Evolutionary conservation across 2,113 vertebrate genomes (phyloP).

Genomic region (Hippolais icterina): DNA sequence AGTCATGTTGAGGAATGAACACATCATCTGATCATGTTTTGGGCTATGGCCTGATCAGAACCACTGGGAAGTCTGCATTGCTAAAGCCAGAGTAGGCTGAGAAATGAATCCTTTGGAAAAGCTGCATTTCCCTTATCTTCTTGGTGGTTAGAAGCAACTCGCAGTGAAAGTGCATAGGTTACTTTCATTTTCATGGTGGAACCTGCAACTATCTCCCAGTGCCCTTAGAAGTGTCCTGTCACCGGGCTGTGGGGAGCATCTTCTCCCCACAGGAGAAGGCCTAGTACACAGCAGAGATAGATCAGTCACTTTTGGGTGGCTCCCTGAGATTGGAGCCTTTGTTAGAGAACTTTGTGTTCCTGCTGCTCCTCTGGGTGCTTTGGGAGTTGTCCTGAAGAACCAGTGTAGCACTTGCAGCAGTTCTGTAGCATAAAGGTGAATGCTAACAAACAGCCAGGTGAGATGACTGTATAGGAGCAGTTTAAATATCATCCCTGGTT

Average conservation of each 20-base stretch:
- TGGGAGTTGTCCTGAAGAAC: neutral
- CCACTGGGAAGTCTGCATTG: neutral
- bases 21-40: neutral
- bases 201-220: neutral
- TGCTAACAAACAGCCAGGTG: neutral
- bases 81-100: neutral
- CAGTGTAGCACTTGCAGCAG: neutral
- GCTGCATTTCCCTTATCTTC: neutral
- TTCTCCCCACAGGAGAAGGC: neutral
- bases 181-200: neutral
- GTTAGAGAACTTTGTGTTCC: neutral
- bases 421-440: neutral
- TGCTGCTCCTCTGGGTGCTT: neutral
- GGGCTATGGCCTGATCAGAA: neutral
- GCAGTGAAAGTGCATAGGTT: neutral
- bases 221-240: neutral
- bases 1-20: neutral
- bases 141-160: neutral
- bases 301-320: neutral
- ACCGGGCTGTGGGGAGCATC: fast-evolving
- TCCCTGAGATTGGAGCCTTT: neutral
- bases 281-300: neutral
- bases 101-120: neutral
- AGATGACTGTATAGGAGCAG: neutral
- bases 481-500: neutral